Conservation (phyloP, 2,797 vertebrate genomes). For the Parotocinclus haroldoi region DNA sequence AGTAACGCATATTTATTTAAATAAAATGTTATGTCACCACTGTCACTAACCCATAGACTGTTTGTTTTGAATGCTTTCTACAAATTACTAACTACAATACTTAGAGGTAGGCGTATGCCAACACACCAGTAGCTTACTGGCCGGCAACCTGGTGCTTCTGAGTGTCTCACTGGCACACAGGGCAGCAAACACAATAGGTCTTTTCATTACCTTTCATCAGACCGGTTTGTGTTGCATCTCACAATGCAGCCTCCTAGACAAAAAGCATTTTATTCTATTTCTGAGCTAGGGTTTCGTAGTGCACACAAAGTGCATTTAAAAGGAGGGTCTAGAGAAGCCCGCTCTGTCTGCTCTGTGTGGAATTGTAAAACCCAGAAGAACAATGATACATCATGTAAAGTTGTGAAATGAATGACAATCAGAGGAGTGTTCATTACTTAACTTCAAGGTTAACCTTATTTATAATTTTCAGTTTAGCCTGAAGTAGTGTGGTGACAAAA, state of each 20-base stretch:
- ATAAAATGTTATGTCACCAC: too few species aligned
- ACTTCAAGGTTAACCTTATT: constrained; percentile 44
- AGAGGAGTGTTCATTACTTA: constrained; percentile 39
- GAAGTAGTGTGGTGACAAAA: too few species aligned
- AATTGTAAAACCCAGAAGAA: background rate
- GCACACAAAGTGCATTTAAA: background rate
- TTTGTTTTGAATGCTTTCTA: too few species aligned
- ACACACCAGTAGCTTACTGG: constrained; percentile 16
- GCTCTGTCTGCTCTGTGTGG: background rate
- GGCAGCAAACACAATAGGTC: constrained; percentile 45
- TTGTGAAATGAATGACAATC: constrained; percentile 26
- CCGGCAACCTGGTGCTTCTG: constrained; percentile 25
- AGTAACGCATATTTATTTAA: too few species aligned
- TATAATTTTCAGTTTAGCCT: constrained; percentile 44
- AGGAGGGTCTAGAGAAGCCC: background rate
- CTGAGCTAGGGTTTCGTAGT: background rate
- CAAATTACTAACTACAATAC: too few species aligned
- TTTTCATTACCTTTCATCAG: constrained; percentile 47
- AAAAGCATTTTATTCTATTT: constrained; percentile 3
- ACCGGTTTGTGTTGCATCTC: constrained; percentile 40
- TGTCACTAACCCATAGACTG: too few species aligned
- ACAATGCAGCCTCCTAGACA: constrained; percentile 19
- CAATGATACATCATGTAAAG: constrained; percentile 33
- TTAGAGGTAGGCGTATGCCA: background rate
- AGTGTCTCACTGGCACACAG: constrained; percentile 12